Conservation (phyloP, 2,113 vertebrate species). For the Regulus satrapa region DNA sequence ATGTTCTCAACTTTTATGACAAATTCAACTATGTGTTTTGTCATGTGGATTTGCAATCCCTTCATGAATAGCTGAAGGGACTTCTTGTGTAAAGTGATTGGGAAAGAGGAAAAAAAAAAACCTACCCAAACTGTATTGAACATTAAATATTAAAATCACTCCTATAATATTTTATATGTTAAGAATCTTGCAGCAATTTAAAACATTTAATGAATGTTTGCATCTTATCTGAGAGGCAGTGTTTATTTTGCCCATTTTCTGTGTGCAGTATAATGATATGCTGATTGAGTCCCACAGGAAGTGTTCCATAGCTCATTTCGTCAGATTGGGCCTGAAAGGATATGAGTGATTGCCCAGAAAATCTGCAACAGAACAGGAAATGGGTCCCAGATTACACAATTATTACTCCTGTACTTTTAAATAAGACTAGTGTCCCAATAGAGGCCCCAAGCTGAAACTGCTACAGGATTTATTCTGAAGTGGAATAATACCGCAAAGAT, state of each 20-base stretch:
- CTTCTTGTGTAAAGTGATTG: background rate
- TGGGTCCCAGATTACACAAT: background rate
- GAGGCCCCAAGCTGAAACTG: background rate
- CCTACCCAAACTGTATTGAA: fast-evolving
- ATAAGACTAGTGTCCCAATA: background rate
- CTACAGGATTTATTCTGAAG: background rate
- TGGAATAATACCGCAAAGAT: background rate
- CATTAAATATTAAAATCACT: background rate
- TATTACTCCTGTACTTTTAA: background rate
- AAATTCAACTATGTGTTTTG: background rate
- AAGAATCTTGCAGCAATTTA: background rate
- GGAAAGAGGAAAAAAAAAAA: background rate
- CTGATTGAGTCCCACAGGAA: background rate
- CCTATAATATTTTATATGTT: background rate
- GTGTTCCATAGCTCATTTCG: background rate
- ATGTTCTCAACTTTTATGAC: background rate
- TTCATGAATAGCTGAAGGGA: background rate
- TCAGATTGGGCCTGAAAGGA: background rate
- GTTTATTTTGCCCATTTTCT: background rate
- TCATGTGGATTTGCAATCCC: background rate
- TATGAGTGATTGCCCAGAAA: background rate
- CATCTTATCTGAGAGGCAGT: background rate
- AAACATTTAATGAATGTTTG: conserved; percentile 4
- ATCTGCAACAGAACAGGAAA: background rate
- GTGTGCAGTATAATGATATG: background rate